Evolutionary conservation across 1,140 invertebrate genomes (phyloP).

Genomic region (Nasonia giraulti): DNA sequence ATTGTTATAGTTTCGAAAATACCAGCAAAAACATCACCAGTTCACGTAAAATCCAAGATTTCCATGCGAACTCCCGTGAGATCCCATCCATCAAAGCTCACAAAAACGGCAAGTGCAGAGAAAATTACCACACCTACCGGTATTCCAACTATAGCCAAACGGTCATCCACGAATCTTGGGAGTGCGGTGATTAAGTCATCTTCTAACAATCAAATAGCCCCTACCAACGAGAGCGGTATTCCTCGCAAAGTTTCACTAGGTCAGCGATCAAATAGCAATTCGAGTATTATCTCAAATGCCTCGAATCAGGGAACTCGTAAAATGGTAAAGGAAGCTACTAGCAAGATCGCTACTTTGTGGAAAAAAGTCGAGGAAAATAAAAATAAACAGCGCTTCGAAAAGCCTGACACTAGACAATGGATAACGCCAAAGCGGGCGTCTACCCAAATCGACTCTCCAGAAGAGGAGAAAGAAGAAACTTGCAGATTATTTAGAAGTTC

Average conservation of each 20-base stretch:
- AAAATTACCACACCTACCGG: slow-evolving; percentile 66
- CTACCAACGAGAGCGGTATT: slow-evolving; percentile 48
- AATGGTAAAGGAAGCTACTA: slow-evolving; percentile 83
- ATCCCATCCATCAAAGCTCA: slow-evolving; percentile 60
- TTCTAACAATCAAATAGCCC: slow-evolving; percentile 33
- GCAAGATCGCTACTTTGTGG: slow-evolving; percentile 92
- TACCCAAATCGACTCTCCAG: slow-evolving; percentile 59
- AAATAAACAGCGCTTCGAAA: slow-evolving; percentile 74
- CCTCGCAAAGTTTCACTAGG: slow-evolving; percentile 56
- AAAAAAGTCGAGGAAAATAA: slow-evolving; percentile 88
- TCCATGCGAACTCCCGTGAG: slow-evolving; percentile 56
- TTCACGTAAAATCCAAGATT: slow-evolving; percentile 59
- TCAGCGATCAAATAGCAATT: slow-evolving; percentile 76
- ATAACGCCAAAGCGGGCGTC: slow-evolving; percentile 69
- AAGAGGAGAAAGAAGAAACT: slow-evolving; percentile 59
- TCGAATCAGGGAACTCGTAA: slow-evolving; percentile 70
- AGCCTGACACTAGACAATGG: slow-evolving; percentile 80
- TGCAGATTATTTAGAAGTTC: slow-evolving; percentile 80
- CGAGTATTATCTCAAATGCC: slow-evolving; percentile 78
- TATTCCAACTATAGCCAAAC: slow-evolving; percentile 60
- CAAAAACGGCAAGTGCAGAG: slow-evolving; percentile 64
- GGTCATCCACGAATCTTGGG: slow-evolving; percentile 73
- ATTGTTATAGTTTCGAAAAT: slow-evolving; percentile 27
- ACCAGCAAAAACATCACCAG: slow-evolving; percentile 42
- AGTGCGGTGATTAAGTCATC: slow-evolving; percentile 66